phyloP scores from a whole-genome alignment of 2,888 invertebrate species.

The Halocaridina rubra region DNA sequence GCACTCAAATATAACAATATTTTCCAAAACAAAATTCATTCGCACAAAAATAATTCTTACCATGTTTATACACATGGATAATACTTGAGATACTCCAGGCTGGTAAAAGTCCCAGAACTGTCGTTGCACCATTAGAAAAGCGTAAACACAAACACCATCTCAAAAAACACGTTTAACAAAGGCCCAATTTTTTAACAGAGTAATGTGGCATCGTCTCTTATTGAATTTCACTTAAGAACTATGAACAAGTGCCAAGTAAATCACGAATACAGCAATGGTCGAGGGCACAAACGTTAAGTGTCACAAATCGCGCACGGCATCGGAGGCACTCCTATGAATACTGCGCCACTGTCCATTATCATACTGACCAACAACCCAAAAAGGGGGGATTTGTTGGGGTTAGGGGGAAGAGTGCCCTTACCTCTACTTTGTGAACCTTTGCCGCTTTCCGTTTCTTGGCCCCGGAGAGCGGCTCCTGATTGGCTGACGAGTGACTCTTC shows the following conservation, averaged over 20 bases:
- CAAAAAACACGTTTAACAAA: too few relatives aligned
- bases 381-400: not conserved
- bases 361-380: slow-evolving; percentile 32
- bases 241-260: too few relatives aligned
- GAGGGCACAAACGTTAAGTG: not conserved
- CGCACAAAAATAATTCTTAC: not conserved
- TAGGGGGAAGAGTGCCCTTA: slow-evolving; percentile 24
- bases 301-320: not conserved
- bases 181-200: too few relatives aligned
- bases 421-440: slow-evolving; percentile 58
- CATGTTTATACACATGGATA: slow-evolving; percentile 42
- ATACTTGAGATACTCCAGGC: slow-evolving; percentile 6
- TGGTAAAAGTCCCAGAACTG: not conserved
- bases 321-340: not conserved
- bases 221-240: too few relatives aligned
- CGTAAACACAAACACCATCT: too few relatives aligned
- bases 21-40: not conserved
- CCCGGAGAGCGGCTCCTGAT: slow-evolving; percentile 55
- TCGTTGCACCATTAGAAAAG: slow-evolving; percentile 21
- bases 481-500: slow-evolving; percentile 29
- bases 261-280: not conserved
- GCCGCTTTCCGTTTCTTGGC: slow-evolving; percentile 59
- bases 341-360: slow-evolving; percentile 34
- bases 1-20: too few relatives aligned
- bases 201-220: too few relatives aligned